Evolutionary conservation across 2,888 invertebrate genomes (phyloP).

Genomic region (Acleris sparsana): DNA sequence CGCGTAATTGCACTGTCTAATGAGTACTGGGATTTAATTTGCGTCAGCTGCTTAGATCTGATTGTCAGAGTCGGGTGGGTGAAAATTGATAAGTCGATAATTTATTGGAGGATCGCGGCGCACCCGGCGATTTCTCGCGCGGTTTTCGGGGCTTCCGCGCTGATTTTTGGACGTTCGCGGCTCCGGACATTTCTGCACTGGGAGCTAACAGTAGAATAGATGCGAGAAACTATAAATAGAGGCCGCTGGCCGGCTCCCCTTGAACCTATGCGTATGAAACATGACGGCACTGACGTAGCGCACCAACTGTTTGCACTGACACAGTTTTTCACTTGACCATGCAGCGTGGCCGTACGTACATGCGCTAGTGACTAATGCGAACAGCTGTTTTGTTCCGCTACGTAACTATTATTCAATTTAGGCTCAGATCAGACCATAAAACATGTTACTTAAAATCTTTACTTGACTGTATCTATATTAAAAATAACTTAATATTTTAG

Average conservation of each 20-base stretch:
- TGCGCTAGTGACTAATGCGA: slow-evolving; percentile 65
- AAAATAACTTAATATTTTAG: too few species aligned
- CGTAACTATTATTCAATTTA: slow-evolving; percentile 44
- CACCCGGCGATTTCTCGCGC: slow-evolving; percentile 48
- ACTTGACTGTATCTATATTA: too few species aligned
- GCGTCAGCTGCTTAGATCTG: slow-evolving; percentile 42
- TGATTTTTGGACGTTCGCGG: slow-evolving; percentile 69
- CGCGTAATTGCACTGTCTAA: slow-evolving; percentile 68
- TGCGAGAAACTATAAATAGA: slow-evolving; percentile 79
- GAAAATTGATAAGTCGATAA: slow-evolving; percentile 38
- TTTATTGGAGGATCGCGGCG: slow-evolving; percentile 47
- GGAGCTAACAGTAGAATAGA: slow-evolving; percentile 77
- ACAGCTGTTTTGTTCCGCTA: slow-evolving; percentile 67
- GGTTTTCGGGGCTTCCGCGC: slow-evolving; percentile 56
- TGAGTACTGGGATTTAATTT: slow-evolving; percentile 65
- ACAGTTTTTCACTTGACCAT: slow-evolving; percentile 79
- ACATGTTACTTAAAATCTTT: background rate
- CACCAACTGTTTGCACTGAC: slow-evolving; percentile 78
- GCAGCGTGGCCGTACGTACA: slow-evolving; percentile 71
- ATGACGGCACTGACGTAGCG: slow-evolving; percentile 73
- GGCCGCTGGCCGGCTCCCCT: slow-evolving; percentile 78
- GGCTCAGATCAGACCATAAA: background rate
- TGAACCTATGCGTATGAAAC: slow-evolving; percentile 75
- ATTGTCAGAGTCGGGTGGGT: slow-evolving; percentile 22
- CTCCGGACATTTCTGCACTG: slow-evolving; percentile 81